A percentile compares a stretch with the other conserved stretches of the same genome.
These are phyloP conservation scores for cat (Felis catus) DNA, from an alignment of 2,113 vertebrate species.

Conservation along the genomic window DNA sequence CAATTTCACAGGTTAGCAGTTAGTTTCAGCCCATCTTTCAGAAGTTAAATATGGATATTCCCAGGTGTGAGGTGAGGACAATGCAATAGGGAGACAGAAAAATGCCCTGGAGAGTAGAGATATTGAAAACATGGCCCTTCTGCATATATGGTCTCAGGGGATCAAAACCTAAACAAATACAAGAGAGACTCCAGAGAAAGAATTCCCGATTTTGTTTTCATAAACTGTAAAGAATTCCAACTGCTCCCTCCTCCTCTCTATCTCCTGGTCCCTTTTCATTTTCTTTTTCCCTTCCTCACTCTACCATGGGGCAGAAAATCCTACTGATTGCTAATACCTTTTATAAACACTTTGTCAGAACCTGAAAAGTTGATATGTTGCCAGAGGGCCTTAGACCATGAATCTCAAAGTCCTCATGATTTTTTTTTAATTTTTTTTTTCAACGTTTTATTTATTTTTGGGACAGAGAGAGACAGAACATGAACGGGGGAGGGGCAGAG, in stretches of 20 bases:
- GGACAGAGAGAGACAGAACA: too few species aligned
- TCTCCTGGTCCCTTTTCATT: neutral
- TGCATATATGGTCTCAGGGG: neutral
- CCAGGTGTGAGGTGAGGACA: neutral
- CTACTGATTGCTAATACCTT: neutral
- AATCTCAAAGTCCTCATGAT: constrained; percentile 53
- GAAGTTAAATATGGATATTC: neutral
- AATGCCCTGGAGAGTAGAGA: neutral
- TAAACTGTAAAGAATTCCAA: neutral
- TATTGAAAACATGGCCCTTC: neutral
- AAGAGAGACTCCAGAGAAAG: neutral
- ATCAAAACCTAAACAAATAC: neutral
- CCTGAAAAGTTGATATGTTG: constrained; percentile 12
- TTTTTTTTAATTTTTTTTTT: neutral
- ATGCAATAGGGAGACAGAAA: neutral
- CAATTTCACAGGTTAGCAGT: neutral
- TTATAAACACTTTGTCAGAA: constrained; percentile 54
- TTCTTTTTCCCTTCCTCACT: neutral
- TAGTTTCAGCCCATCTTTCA: neutral
- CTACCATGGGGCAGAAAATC: neutral
- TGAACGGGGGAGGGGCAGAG: too few species aligned
- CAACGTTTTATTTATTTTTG: too few species aligned
- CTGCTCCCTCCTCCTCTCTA: neutral
- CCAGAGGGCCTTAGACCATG: neutral
- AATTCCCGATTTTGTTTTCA: neutral